phyloP scores from a whole-genome alignment of 2,888 invertebrate genomes.

The Gastrophysa polygoni region DNA sequence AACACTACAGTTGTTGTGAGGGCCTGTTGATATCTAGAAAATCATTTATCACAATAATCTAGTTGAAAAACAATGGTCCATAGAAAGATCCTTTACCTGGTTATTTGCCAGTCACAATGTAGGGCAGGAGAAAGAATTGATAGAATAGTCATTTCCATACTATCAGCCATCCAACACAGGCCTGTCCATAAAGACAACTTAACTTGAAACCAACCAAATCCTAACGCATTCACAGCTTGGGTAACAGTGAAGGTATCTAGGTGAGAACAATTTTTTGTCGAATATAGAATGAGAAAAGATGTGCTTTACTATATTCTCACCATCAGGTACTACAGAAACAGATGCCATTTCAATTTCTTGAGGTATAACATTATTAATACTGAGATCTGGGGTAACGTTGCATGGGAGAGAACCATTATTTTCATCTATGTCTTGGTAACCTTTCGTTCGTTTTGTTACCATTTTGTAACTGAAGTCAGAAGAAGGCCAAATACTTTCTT shows the following conservation, averaged over 20 bases:
- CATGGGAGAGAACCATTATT: constrained; percentile 49
- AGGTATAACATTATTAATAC: constrained; percentile 57
- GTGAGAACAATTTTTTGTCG: constrained; percentile 30
- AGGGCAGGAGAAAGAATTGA: constrained; percentile 92
- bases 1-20: constrained; percentile 93
- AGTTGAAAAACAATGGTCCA: constrained; percentile 18
- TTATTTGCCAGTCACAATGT: constrained; percentile 93
- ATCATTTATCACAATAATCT: constrained; percentile 8
- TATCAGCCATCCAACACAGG: constrained; percentile 95
- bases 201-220: constrained; percentile 90
- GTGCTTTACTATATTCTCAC: constrained; percentile 57
- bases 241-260: constrained; percentile 85
- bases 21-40: constrained; percentile 82
- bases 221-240: constrained; percentile 84
- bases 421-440: constrained; percentile 69
- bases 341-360: constrained; percentile 80
- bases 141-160: constrained; percentile 98
- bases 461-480: constrained; percentile 35
- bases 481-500: not conserved
- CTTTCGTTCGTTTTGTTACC: constrained; percentile 64
- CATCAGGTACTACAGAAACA: constrained; percentile 80
- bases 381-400: constrained; percentile 53
- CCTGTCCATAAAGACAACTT: constrained; percentile 85
- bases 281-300: not conserved
- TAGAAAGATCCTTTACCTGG: constrained; percentile 59